Percentiles rank a stretch among this genome's conserved stretches.
Evolutionary conservation across 2,797 vertebrate genomes (phyloP).

Genomic region (Ctenopoma multispine): DNA sequence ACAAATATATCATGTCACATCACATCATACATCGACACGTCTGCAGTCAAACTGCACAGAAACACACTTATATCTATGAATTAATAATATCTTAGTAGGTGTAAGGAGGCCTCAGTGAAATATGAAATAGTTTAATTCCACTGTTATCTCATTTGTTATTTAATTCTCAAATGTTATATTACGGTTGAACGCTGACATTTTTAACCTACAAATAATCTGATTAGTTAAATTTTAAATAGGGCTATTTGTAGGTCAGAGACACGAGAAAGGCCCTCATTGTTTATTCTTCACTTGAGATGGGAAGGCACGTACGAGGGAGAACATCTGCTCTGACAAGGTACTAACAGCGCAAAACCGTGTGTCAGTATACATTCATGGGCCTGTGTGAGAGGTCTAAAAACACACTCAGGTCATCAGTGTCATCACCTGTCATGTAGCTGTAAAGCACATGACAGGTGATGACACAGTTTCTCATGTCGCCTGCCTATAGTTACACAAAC

Average conservation of each 20-base stretch:
- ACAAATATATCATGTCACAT: constrained; percentile 1
- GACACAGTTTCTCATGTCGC: constrained; percentile 25
- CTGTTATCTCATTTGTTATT: not conserved
- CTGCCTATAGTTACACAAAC: not conserved
- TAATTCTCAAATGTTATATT: not conserved
- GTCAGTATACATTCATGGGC: not conserved
- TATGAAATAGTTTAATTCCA: not conserved
- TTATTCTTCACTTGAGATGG: not conserved
- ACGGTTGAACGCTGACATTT: not conserved
- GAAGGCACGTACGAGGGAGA: constrained; percentile 5
- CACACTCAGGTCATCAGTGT: constrained; percentile 1
- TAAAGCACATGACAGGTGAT: too few species aligned
- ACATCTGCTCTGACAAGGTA: constrained; percentile 13
- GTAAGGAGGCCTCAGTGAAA: not conserved
- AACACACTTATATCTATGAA: constrained; percentile 2
- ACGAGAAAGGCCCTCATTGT: constrained; percentile 10
- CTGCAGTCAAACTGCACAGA: not conserved
- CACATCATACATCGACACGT: not conserved
- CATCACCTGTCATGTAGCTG: constrained; percentile 29
- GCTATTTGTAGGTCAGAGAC: not conserved
- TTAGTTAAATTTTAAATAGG: not conserved
- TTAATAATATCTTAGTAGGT: not conserved
- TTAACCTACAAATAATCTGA: not conserved
- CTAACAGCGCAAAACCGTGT: not conserved
- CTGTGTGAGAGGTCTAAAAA: not conserved